Base-by-base conservation (phyloP, 1,140 invertebrate genomes). In the Oryctes rhinoceros region DNA sequence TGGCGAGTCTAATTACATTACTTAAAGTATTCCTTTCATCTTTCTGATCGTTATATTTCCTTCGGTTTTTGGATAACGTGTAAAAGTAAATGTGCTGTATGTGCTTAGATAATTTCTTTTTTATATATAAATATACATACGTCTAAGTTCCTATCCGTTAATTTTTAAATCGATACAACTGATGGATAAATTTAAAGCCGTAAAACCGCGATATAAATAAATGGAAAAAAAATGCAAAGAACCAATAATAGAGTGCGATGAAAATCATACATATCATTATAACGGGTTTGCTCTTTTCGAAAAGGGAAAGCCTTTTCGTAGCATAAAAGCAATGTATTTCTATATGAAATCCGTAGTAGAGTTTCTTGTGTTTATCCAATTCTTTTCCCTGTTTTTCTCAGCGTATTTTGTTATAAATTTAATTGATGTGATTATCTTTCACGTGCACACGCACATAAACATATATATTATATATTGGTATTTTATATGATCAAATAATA, bases 121-220 rank as follows among this genome's bases (percentile, higher is more conserved):
- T 11, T 53, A 53, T 53, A 18, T 59, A 71, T 24, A 71, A 35
- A 37, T 15, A 37, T 71, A 71, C 11, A 71, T 15, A 24, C 13
- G 65, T 15, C 30, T 71, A 71, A 71, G 65, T 71, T 71, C 65
- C 65, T 71, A 71, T 71, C 35, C 35, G 20, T 71, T 71, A 24
- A 44, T 71, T 71, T 67, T 71, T 71, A 71, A 71, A 24, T 71
- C 11, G 15, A 35, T 49, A 71, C 71, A 80, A 81, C 78, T 80
- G 24, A n/a, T n/a, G 80, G 78, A 83, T 71, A 77, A 74, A 80
- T 77, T 79, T 81, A 78, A 79, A 15, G 62, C 49, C 74, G 35
- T 59, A 39, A 30, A 30, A 30, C 24, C 24, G 2, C 24, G 24
- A 0, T 0, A 30, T 30, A 30, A 30, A 30, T 30, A 30, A 2